A percentile compares a stretch with the other conserved stretches of the same genome.
These are phyloP conservation scores for Yoshiicerus persimilis DNA, from an alignment of 1,140 invertebrate species.

Conservation along the genomic window DNA sequence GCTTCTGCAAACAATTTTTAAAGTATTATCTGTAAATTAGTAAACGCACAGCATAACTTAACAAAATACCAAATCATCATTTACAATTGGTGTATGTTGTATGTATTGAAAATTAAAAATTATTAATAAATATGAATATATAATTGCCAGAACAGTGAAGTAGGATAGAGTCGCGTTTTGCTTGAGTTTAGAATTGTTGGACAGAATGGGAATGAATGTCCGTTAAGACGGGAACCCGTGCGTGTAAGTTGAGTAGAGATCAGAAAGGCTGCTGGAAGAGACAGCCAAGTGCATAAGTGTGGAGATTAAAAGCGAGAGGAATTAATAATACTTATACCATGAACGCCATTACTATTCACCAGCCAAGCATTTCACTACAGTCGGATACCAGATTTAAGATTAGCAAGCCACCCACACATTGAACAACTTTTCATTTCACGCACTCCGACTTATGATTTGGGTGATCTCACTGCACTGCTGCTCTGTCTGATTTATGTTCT, in stretches of 20 bases:
- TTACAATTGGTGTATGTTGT: too few relatives aligned
- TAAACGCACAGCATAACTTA: too few relatives aligned
- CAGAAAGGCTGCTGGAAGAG: neutral
- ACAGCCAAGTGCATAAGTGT: neutral
- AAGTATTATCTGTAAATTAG: too few relatives aligned
- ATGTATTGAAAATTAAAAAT: neutral
- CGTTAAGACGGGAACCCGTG: neutral
- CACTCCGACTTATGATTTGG: neutral
- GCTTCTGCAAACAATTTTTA: too few relatives aligned
- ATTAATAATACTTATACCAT: slow-evolving; percentile 1
- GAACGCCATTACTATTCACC: neutral
- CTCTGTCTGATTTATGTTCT: neutral
- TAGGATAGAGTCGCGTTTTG: neutral
- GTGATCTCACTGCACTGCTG: neutral
- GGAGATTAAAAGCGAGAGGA: neutral
- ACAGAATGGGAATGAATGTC: neutral
- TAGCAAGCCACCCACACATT: neutral
- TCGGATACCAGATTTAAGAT: neutral
- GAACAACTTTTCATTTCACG: neutral
- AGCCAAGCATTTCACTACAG: neutral
- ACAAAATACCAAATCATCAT: too few relatives aligned
- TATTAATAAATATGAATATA: neutral
- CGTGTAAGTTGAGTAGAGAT: neutral
- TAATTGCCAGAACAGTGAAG: neutral
- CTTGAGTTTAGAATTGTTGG: neutral